Evolutionary conservation across 2,113 vertebrate species (phyloP).

Genomic region (Caretta caretta): DNA sequence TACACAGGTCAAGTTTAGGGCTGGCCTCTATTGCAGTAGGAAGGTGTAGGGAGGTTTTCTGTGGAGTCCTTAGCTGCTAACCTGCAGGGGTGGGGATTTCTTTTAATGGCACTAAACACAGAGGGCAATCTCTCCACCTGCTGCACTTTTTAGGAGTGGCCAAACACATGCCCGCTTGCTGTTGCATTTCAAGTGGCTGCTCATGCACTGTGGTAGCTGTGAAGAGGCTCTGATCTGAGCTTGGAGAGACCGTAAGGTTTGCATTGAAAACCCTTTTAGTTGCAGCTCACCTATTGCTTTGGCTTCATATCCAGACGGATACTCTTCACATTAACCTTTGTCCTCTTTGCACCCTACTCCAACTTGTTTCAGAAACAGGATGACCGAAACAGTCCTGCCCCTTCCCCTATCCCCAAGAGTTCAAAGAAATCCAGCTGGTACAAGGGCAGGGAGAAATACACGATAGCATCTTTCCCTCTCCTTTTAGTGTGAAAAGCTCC

Average conservation of each 20-base stretch:
- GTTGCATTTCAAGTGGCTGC: neutral
- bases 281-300: neutral
- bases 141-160: fast-evolving
- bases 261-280: fast-evolving
- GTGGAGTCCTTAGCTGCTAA: neutral
- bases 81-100: fast-evolving
- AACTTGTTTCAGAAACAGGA: neutral
- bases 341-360: neutral
- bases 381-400: neutral
- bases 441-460: neutral
- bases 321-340: too few relatives aligned
- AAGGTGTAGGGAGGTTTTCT: too few relatives aligned
- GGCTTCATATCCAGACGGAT: neutral
- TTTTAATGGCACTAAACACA: fast-evolving
- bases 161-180: neutral
- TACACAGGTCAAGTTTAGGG: fast-evolving
- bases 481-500: neutral
- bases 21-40: neutral
- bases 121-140: fast-evolving
- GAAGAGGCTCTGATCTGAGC: neutral
- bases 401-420: fast-evolving
- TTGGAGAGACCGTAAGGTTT: neutral
- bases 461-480: neutral
- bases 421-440: neutral
- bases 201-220: neutral